These are phyloP conservation scores for Glomeris maerens DNA, from an alignment of 1,140 invertebrate species.

Conservation along the genomic window DNA sequence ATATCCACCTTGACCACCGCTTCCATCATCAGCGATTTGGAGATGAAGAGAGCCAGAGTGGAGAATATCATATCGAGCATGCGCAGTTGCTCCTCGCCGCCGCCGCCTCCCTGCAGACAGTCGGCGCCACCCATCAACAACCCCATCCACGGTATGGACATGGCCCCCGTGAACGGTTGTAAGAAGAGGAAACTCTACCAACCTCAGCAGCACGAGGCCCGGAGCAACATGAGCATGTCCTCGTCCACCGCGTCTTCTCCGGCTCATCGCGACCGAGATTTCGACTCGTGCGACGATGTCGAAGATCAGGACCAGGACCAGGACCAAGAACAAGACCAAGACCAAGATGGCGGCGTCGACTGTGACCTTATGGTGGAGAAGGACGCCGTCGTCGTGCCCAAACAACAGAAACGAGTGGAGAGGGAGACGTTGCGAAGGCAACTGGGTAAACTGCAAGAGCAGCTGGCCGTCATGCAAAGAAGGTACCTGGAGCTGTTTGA, in stretches of 20 bases:
- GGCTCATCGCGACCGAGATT: conserved; percentile 12
- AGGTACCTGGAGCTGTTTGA: conserved; percentile 75
- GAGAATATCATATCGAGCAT: conserved; percentile 89
- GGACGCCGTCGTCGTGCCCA: neutral
- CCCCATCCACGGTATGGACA: too few species aligned
- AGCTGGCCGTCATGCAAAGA: conserved; percentile 76
- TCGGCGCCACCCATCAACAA: conserved; percentile 14
- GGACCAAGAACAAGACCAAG: neutral
- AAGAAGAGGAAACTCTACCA: conserved; percentile 95
- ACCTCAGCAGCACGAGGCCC: conserved; percentile 72
- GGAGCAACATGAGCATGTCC: neutral
- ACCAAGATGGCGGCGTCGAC: neutral
- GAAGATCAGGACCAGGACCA: conserved; percentile 14
- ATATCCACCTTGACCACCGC: neutral
- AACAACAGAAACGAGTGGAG: conserved; percentile 14
- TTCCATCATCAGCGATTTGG: conserved; percentile 23
- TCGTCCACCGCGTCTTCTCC: conserved; percentile 12
- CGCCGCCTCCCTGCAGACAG: conserved; percentile 19
- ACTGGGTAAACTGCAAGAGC: conserved; percentile 70
- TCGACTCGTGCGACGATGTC: conserved; percentile 15
- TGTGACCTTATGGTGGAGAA: too few species aligned
- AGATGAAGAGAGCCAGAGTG: conserved; percentile 77
- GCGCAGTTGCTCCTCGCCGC: conserved; percentile 54
- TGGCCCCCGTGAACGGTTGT: conserved; percentile 55
- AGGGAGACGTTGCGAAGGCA: conserved; percentile 62